These are phyloP conservation scores for Rhagonycha fulva DNA, from an alignment of 2,888 invertebrate genomes.

Conservation along the genomic window DNA sequence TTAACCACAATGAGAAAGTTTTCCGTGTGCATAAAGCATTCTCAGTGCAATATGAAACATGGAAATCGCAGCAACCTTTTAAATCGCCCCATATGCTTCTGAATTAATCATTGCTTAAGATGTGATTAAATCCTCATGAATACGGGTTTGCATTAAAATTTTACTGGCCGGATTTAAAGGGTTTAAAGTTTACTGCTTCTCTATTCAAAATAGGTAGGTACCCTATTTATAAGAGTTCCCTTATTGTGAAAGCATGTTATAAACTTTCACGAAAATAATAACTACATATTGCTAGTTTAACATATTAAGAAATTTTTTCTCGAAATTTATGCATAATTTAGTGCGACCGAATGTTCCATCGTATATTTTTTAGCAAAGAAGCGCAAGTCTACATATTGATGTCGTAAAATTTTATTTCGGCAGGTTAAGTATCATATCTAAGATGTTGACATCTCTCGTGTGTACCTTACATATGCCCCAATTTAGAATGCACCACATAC, in stretches of 20 bases:
- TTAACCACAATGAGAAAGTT: conserved; percentile 38
- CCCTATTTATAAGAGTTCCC: not conserved
- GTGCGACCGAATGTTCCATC: not conserved
- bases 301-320: not conserved
- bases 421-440: not conserved
- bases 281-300: not conserved
- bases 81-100: conserved; percentile 38
- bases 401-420: not conserved
- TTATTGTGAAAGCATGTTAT: not conserved
- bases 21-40: conserved; percentile 34
- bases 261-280: not conserved
- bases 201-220: conserved; percentile 4
- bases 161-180: conserved; percentile 43
- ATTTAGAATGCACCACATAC: conserved; percentile 31
- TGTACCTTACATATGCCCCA: conserved; percentile 24
- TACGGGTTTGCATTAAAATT: conserved; percentile 43
- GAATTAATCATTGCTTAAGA: conserved; percentile 41
- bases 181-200: conserved; percentile 30
- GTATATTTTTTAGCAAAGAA: not conserved
- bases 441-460: conserved; percentile 12
- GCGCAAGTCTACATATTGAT: not conserved
- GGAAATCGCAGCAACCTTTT: conserved; percentile 28
- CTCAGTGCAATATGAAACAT: conserved; percentile 28
- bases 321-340: not conserved
- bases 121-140: conserved; percentile 41